Percentiles rank a stretch among this genome's conserved stretches.
Conservation (phyloP, 2,797 vertebrate genomes). For the Psittacula derbiana region DNA sequence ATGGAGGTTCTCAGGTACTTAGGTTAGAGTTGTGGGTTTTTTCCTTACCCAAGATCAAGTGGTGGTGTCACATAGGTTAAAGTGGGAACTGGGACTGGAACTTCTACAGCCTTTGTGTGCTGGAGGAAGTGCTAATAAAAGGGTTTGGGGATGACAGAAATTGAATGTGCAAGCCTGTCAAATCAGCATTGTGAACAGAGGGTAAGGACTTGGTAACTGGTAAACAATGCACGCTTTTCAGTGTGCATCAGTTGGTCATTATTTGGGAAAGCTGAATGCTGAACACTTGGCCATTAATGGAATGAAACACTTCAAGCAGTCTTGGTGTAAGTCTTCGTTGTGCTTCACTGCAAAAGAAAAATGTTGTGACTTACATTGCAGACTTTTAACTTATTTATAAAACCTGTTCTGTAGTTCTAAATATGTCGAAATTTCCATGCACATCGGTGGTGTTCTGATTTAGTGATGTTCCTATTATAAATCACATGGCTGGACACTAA, state of each 20-base stretch:
- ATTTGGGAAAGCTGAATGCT: neutral
- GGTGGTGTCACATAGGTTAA: neutral
- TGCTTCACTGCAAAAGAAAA: neutral
- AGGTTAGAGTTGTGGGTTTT: neutral
- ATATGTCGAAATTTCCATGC: neutral
- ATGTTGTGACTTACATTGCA: neutral
- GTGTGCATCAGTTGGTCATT: neutral
- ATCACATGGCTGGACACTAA: neutral
- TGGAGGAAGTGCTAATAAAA: neutral
- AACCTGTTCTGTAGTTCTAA: neutral
- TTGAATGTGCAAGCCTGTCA: neutral
- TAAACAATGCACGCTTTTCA: neutral
- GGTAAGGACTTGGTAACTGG: neutral
- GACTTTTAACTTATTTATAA: conserved; percentile 9
- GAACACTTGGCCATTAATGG: neutral
- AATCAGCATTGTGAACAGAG: neutral
- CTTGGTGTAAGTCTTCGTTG: neutral
- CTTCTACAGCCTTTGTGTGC: neutral
- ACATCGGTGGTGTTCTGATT: neutral
- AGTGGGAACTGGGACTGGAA: neutral
- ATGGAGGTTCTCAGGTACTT: neutral
- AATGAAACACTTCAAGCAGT: neutral
- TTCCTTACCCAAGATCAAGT: neutral
- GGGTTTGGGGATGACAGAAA: neutral
- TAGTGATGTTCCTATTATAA: neutral